Evolutionary conservation across 2,888 invertebrate species (phyloP).

Genomic region (Neocrepidodera transversa): DNA sequence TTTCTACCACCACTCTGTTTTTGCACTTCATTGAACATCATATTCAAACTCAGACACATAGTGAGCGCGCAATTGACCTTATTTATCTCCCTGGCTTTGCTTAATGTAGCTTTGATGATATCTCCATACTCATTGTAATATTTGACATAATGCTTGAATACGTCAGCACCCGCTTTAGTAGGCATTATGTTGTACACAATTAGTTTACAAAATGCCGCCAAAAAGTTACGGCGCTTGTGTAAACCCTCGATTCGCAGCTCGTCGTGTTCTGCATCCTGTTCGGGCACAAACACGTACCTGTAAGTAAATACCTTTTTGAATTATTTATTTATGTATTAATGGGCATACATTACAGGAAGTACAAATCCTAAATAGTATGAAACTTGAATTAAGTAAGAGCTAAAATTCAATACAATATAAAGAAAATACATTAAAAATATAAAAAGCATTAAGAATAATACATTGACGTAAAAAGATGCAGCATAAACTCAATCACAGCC

Average conservation of each 20-base stretch:
- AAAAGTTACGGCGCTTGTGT: constrained; percentile 93
- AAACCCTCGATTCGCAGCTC: constrained; percentile 97
- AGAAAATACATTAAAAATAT: too few species aligned
- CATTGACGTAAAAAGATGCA: too few species aligned
- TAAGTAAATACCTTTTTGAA: too few species aligned
- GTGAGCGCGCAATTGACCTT: constrained; percentile 95
- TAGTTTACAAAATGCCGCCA: constrained; percentile 97
- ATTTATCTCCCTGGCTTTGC: constrained; percentile 97
- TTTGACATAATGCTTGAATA: constrained; percentile 98
- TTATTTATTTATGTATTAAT: too few species aligned
- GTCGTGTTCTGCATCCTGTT: constrained; percentile 89
- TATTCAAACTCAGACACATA: constrained; percentile 89
- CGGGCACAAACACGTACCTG: constrained; percentile 86
- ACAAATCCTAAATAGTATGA: too few species aligned
- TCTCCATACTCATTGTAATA: constrained; percentile 99
- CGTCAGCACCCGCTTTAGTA: constrained; percentile 78
- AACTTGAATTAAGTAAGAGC: too few species aligned
- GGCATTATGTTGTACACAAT: constrained; percentile 97
- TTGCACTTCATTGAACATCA: constrained; percentile 80
- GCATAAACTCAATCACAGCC: too few species aligned
- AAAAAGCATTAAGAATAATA: too few species aligned
- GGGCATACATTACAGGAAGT: too few species aligned
- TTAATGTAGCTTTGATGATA: constrained; percentile 95
- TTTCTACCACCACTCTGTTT: constrained; percentile 53
- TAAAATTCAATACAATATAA: too few species aligned